Evolutionary conservation across 2,113 vertebrate genomes (phyloP).

Genomic region (Podilymbus podiceps): DNA sequence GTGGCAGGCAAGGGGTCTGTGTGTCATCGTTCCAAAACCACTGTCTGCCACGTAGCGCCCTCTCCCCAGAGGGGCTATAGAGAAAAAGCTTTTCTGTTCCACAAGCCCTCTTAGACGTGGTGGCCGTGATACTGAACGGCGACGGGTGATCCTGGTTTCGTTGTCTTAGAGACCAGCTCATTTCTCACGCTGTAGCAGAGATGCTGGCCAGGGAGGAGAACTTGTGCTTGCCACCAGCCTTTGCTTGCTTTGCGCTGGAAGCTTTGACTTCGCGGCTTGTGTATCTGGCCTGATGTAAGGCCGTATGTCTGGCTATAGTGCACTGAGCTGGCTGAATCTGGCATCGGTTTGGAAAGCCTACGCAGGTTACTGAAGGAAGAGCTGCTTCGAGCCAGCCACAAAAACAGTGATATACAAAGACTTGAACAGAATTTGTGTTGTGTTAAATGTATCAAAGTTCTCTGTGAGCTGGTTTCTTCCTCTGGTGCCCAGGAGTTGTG

Average conservation of each 20-base stretch:
- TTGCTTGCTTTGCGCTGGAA: background rate
- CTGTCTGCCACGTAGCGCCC: background rate
- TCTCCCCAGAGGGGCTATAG: background rate
- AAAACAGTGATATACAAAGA: background rate
- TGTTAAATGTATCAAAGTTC: background rate
- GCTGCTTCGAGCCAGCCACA: background rate
- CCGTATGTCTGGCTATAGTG: no score
- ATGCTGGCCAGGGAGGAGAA: background rate
- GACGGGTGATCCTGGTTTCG: background rate
- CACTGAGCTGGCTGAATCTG: background rate
- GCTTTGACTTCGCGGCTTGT: background rate
- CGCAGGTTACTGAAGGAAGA: background rate
- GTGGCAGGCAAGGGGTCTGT: background rate
- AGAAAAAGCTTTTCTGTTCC: background rate
- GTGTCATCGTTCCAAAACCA: background rate
- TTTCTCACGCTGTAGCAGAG: background rate
- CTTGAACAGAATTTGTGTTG: background rate
- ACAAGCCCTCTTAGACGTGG: background rate
- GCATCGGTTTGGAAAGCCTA: background rate
- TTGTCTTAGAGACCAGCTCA: background rate
- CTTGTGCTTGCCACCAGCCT: background rate
- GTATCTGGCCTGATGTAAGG: background rate
- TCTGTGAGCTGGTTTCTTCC: background rate
- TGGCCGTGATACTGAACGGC: background rate
- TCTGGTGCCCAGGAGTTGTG: background rate